phyloP scores from a whole-genome alignment of 2,113 vertebrate genomes.

The Lasiurus cinereus region DNA sequence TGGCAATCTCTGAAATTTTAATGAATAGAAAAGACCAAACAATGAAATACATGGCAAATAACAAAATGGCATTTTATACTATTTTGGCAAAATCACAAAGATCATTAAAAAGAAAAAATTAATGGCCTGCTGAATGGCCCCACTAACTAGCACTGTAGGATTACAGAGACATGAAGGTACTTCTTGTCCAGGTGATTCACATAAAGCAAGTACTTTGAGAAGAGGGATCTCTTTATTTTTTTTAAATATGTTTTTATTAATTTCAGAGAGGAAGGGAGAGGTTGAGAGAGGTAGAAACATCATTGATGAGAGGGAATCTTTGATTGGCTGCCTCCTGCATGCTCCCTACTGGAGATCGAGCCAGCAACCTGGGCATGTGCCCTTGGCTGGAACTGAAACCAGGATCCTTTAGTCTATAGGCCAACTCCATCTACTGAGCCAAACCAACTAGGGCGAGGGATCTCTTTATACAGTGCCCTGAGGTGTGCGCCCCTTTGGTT shows the following conservation, averaged over 20 bases:
- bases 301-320: too few species aligned
- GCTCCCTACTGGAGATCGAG: too few species aligned
- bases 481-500: background rate
- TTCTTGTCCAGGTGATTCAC: background rate
- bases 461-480: background rate
- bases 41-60: background rate
- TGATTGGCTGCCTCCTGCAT: too few species aligned
- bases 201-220: background rate
- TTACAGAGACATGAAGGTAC: background rate
- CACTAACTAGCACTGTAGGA: background rate
- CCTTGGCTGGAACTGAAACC: too few species aligned
- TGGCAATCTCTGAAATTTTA: background rate
- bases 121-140: background rate
- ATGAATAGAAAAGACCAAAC: slow-evolving; percentile 39
- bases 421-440: too few species aligned
- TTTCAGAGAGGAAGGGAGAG: too few species aligned
- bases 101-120: background rate
- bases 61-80: background rate
- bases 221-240: background rate
- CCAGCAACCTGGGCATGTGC: too few species aligned
- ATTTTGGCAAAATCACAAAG: slow-evolving; percentile 45
- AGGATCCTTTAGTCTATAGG: too few species aligned
- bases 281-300: too few species aligned
- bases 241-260: too few species aligned
- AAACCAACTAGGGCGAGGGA: background rate